phyloP scores from a whole-genome alignment of 2,888 invertebrate species.

The Micropterix aruncella region DNA sequence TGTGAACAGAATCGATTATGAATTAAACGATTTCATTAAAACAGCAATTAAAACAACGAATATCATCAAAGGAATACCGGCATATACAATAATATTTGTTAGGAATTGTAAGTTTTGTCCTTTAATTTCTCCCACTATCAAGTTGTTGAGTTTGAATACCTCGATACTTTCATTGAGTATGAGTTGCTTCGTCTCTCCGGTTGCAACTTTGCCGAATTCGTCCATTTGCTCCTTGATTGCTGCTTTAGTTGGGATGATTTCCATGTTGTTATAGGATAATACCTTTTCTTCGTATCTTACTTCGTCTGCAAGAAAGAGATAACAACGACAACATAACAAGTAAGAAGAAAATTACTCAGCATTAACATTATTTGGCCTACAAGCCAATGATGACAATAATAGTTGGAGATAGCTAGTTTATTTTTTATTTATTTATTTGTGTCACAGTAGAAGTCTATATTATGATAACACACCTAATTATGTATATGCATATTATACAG shows the following conservation, averaged over 20 bases:
- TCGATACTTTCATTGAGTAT: not conserved
- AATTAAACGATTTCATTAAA: no score
- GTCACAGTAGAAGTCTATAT: no score
- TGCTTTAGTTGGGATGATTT: not conserved
- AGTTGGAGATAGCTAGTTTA: no score
- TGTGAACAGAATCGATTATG: no score
- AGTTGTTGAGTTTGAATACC: not conserved
- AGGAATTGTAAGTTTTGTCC: not conserved
- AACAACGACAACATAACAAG: no score
- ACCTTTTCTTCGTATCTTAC: not conserved
- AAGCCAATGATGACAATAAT: no score
- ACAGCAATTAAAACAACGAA: not conserved
- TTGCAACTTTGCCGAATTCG: not conserved
- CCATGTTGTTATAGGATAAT: not conserved
- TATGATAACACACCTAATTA: no score
- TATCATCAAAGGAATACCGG: not conserved
- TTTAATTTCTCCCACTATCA: not conserved
- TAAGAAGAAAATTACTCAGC: no score
- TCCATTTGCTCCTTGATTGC: not conserved
- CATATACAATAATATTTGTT: not conserved
- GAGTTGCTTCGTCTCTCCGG: not conserved
- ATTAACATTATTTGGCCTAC: no score
- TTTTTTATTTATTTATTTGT: no score
- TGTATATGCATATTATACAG: no score
- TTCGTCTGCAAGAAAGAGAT: no score